These are phyloP conservation scores for Melanostoma mellinum DNA, from an alignment of 2,888 invertebrate genomes.

Conservation along the genomic window DNA sequence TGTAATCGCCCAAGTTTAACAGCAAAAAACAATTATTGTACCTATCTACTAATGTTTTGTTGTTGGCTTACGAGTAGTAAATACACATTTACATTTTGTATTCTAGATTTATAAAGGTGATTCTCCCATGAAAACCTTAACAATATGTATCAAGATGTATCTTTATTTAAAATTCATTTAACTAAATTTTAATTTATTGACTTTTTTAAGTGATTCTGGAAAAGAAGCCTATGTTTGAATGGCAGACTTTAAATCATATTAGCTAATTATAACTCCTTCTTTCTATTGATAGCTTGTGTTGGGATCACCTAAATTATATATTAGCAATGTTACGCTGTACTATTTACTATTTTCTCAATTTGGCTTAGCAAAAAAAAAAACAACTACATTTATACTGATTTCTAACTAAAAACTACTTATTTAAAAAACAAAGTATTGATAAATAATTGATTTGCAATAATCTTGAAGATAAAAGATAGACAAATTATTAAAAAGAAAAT, in stretches of 20 bases:
- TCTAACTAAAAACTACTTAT: slow-evolving; percentile 11
- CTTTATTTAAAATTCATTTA: slow-evolving; percentile 23
- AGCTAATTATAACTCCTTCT: slow-evolving; percentile 38
- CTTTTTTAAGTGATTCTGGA: not conserved
- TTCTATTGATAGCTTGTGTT: slow-evolving; percentile 22
- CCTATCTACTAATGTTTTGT: slow-evolving; percentile 21
- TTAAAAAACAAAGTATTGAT: not conserved
- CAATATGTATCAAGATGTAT: slow-evolving; percentile 6
- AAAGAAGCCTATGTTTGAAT: not conserved
- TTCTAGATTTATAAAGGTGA: slow-evolving; percentile 52
- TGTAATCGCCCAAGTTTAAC: slow-evolving; percentile 13
- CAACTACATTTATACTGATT: slow-evolving; percentile 1
- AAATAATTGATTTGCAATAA: slow-evolving; percentile 52
- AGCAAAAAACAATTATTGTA: slow-evolving; percentile 6
- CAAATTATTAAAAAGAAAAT: slow-evolving; percentile 18
- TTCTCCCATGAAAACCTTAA: slow-evolving; percentile 28
- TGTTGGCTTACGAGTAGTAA: slow-evolving; percentile 22
- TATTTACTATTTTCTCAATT: slow-evolving; percentile 14
- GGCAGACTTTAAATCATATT: slow-evolving; percentile 1
- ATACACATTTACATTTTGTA: slow-evolving; percentile 45
- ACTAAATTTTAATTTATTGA: slow-evolving; percentile 20
- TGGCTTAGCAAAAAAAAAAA: not conserved
- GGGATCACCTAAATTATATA: slow-evolving; percentile 22
- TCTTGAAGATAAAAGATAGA: slow-evolving; percentile 25
- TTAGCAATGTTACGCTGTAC: slow-evolving; percentile 7